phyloP scores from a whole-genome alignment of 2,888 invertebrate species.

The Drosophila macrospina region DNA sequence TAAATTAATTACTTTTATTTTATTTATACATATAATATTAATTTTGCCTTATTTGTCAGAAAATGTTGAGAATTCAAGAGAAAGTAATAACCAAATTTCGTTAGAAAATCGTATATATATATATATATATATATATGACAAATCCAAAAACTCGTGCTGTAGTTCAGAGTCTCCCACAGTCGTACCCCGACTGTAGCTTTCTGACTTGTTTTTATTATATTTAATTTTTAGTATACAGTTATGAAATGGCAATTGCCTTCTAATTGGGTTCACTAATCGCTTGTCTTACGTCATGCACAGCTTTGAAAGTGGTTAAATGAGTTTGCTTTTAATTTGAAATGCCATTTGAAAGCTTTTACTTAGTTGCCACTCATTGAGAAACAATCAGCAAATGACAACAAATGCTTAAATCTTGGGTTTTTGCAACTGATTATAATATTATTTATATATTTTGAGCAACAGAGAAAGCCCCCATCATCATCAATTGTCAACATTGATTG shows the following conservation, averaged over 20 bases:
- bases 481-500: constrained; percentile 50
- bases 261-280: constrained; percentile 42
- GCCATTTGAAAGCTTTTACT: constrained; percentile 13
- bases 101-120: no score
- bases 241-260: constrained; percentile 49
- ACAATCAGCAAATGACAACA: constrained; percentile 18
- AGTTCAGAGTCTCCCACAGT: no score
- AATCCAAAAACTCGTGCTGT: no score
- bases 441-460: constrained; percentile 10
- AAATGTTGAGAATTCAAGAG: no score
- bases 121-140: no score
- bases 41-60: no score
- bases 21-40: no score
- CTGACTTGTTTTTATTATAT: background rate
- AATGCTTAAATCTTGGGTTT: constrained; percentile 33
- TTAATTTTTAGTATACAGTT: no score
- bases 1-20: no score
- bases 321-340: constrained; percentile 5
- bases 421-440: constrained; percentile 32
- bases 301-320: constrained; percentile 25
- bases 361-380: constrained; percentile 13
- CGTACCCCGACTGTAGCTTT: no score
- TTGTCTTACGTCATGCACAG: constrained; percentile 40
- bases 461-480: constrained; percentile 48
- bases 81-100: no score